These are phyloP conservation scores for Bombylius major DNA, from an alignment of 2,888 invertebrate genomes.

Conservation along the genomic window DNA sequence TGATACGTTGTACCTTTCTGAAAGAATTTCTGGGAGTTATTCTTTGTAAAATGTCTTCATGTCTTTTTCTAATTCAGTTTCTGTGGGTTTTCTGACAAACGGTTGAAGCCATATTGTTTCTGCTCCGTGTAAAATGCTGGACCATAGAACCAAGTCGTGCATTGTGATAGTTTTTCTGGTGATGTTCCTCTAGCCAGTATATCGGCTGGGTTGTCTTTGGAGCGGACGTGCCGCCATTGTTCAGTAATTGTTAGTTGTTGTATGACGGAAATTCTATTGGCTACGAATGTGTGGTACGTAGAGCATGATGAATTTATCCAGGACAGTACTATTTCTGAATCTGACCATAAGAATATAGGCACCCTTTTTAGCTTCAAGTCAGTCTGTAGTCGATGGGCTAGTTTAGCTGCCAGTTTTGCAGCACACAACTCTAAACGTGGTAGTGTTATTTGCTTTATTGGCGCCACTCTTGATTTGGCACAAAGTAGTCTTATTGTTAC, in stretches of 20 bases:
- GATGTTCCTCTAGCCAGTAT: constrained; percentile 10
- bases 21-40: too few species aligned
- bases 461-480: too few species aligned
- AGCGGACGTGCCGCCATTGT: constrained; percentile 11
- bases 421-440: too few species aligned
- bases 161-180: constrained; percentile 5
- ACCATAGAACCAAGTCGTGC: constrained; percentile 13
- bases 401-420: background rate
- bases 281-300: constrained; percentile 2
- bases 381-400: background rate
- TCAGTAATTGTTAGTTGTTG: background rate
- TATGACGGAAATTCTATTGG: constrained; percentile 12
- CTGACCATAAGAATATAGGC: background rate
- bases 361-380: background rate
- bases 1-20: too few species aligned
- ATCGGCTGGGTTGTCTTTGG: constrained; percentile 13
- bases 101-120: background rate
- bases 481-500: too few species aligned
- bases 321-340: background rate
- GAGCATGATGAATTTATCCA: background rate
- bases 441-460: too few species aligned
- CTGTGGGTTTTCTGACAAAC: too few species aligned
- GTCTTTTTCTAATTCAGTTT: too few species aligned
- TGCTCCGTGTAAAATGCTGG: constrained; percentile 3
- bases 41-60: too few species aligned